These are phyloP conservation scores for Danaus plexippus DNA, from an alignment of 1,140 invertebrate species.

Conservation along the genomic window DNA sequence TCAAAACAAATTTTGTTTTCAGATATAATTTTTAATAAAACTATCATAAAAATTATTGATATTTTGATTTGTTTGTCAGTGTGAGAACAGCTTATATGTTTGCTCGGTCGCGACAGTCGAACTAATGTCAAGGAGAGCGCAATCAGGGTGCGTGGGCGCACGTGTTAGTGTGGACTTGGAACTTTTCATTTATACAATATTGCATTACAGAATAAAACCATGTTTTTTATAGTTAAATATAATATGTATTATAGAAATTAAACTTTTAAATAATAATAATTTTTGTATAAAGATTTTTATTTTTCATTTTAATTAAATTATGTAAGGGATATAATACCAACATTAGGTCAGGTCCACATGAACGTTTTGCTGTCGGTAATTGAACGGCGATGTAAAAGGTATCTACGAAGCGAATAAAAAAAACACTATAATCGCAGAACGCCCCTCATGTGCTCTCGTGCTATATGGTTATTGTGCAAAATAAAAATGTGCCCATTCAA, in stretches of 20 bases:
- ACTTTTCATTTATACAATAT: conserved; percentile 21
- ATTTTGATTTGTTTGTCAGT: conserved; percentile 3
- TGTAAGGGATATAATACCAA: conserved; percentile 4
- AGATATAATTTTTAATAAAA: too few species aligned
- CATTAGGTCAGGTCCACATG: conserved; percentile 26
- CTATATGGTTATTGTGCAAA: conserved; percentile 50
- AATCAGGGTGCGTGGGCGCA: conserved; percentile 61
- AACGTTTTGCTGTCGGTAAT: conserved; percentile 52
- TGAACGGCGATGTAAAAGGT: conserved; percentile 69
- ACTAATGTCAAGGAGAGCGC: conserved; percentile 66
- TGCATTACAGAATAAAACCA: too few species aligned
- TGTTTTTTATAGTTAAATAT: too few species aligned
- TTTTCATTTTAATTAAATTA: not conserved
- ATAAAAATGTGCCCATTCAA: conserved; percentile 59
- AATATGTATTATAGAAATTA: too few species aligned
- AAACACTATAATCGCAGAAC: conserved; percentile 58
- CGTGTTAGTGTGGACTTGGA: conserved; percentile 36
- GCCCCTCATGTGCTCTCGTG: conserved; percentile 38
- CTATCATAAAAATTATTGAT: too few species aligned
- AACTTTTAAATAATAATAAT: too few species aligned
- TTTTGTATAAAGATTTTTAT: too few species aligned
- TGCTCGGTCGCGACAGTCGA: conserved; percentile 46
- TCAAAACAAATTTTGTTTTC: too few species aligned
- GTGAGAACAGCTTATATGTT: conserved; percentile 13
- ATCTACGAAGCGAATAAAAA: conserved; percentile 60